These are phyloP conservation scores for Drosophila anomalipes DNA, from an alignment of 2,888 invertebrate species.

Conservation along the genomic window DNA sequence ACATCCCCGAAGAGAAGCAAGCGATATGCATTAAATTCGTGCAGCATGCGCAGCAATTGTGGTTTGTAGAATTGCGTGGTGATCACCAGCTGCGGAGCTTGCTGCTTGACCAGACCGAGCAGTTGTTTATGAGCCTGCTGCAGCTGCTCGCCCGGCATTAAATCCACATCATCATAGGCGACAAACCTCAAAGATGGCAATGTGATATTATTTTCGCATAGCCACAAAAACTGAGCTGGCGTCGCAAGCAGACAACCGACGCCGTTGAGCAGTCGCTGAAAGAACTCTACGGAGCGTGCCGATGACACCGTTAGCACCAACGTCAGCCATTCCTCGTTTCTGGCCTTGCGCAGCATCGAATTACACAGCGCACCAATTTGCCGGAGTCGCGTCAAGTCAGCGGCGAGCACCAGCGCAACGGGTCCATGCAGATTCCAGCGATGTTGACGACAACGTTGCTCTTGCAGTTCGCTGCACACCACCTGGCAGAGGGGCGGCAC, in stretches of 20 bases:
- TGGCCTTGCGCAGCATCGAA: constrained; percentile 37
- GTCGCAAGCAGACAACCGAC: constrained; percentile 58
- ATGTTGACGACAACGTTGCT: neutral
- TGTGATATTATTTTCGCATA: constrained; percentile 17
- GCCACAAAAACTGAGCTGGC: constrained; percentile 56
- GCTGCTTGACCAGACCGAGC: neutral
- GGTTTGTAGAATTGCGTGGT: constrained; percentile 36
- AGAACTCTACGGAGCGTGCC: constrained; percentile 13
- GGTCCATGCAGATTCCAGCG: constrained; percentile 33
- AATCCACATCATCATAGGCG: constrained; percentile 62
- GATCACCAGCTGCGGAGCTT: constrained; percentile 50
- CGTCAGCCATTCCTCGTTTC: constrained; percentile 28
- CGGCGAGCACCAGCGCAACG: constrained; percentile 43
- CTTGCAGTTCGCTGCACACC: constrained; percentile 17
- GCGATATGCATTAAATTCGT: constrained; percentile 25
- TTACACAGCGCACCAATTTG: constrained; percentile 40
- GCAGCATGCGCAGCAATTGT: constrained; percentile 25
- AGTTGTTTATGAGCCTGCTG: constrained; percentile 21
- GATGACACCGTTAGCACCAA: constrained; percentile 50
- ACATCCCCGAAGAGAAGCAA: constrained; percentile 62
- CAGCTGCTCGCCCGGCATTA: constrained; percentile 47
- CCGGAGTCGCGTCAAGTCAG: constrained; percentile 42
- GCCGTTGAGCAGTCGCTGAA: constrained; percentile 55
- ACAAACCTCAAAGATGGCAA: constrained; percentile 40
- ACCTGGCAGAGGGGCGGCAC: constrained; percentile 57